These are phyloP conservation scores for Pachypanchax playfairii DNA, from an alignment of 2,113 vertebrate species.

Conservation along the genomic window DNA sequence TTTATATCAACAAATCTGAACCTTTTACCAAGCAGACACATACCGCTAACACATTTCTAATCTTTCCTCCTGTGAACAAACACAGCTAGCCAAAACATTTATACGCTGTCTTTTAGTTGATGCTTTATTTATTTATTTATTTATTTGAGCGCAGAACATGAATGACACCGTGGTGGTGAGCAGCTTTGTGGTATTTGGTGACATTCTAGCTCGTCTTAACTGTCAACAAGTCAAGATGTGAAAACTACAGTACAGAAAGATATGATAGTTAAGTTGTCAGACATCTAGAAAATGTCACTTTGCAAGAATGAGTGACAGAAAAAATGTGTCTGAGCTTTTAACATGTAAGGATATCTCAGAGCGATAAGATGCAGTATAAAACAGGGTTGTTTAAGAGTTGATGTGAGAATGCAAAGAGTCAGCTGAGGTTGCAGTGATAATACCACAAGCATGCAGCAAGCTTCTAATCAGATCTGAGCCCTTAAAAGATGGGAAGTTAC, in stretches of 20 bases:
- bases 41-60: neutral
- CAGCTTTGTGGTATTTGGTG: constrained; percentile 15
- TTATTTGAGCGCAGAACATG: neutral
- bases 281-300: constrained; percentile 23
- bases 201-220: constrained; percentile 29
- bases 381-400: neutral
- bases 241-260: neutral
- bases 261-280: neutral
- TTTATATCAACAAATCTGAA: neutral
- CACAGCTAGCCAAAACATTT: neutral
- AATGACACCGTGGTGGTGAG: neutral
- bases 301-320: constrained; percentile 26
- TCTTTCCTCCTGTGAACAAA: neutral
- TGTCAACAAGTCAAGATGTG: constrained; percentile 26
- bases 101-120: neutral
- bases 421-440: constrained; percentile 23
- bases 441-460: neutral
- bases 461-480: neutral
- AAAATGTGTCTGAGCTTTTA: neutral
- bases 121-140: neutral
- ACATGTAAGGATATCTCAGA: neutral
- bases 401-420: constrained; percentile 12
- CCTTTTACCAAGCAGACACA: neutral
- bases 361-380: neutral
- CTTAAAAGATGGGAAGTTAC: neutral